phyloP scores from a whole-genome alignment of 2,797 vertebrate genomes.

The Microctenopoma steveboyesi region DNA sequence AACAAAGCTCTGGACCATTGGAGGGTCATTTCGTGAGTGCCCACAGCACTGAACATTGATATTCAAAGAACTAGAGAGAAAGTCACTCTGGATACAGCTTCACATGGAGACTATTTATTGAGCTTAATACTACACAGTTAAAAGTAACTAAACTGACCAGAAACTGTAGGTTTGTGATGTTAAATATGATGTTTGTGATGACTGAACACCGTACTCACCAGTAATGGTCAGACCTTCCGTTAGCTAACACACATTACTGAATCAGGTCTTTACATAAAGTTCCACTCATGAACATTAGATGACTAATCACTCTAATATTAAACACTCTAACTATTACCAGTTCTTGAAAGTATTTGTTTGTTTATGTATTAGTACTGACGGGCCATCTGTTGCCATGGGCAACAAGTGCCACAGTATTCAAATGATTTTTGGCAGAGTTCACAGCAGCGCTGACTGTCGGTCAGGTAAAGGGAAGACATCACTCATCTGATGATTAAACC shows the following conservation, averaged over 20 bases:
- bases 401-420: conserved; percentile 4
- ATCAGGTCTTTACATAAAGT: conserved; percentile 1
- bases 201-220: not conserved
- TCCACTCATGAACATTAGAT: conserved; percentile 26
- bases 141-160: not conserved
- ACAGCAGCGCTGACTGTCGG: not conserved
- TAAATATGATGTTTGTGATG: not conserved
- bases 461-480: not conserved
- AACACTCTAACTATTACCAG: not conserved
- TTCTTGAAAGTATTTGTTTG: conserved; percentile 10
- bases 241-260: not conserved
- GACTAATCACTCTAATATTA: not conserved
- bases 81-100: conserved; percentile 13
- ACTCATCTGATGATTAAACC: not conserved
- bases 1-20: not conserved
- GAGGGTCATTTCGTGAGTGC: not conserved
- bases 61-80: not conserved
- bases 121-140: not conserved
- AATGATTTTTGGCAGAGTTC: not conserved
- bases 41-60: conserved; percentile 20
- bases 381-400: conserved; percentile 24
- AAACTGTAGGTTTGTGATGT: not conserved
- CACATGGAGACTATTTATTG: not conserved
- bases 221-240: not conserved
- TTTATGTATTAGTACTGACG: not conserved